Conservation (phyloP, 2,113 vertebrate species). For the Apteryx mantelli region DNA sequence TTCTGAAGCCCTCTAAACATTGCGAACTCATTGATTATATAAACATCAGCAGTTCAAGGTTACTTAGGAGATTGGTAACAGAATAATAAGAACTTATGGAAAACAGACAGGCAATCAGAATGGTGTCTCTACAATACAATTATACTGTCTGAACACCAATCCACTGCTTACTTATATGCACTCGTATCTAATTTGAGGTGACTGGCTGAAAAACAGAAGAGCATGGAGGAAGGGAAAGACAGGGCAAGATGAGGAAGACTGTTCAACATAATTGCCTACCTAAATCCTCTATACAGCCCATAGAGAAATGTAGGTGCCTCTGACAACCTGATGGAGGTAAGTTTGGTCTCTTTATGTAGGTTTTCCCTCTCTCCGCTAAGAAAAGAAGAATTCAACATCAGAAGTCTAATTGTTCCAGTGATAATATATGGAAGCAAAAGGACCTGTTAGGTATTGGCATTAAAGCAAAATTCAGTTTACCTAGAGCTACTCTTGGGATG, state of each 20-base stretch:
- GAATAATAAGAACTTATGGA: not conserved
- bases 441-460: no score
- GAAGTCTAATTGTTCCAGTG: not conserved
- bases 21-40: not conserved
- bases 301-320: not conserved
- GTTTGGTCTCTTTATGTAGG: not conserved
- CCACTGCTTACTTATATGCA: not conserved
- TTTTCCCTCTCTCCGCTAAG: not conserved
- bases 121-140: not conserved
- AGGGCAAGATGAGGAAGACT: not conserved
- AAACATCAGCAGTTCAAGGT: not conserved
- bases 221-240: not conserved
- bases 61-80: not conserved
- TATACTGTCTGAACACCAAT: constrained; percentile 12
- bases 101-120: not conserved
- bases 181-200: not conserved
- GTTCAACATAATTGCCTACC: not conserved
- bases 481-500: no score
- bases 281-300: not conserved
- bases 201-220: not conserved
- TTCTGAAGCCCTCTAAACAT: not conserved
- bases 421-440: no score
- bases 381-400: not conserved
- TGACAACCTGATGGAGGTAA: not conserved
- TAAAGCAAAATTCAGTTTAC: no score